These are phyloP conservation scores for Spisula subtruncata DNA, from an alignment of 2,888 invertebrate genomes.

Conservation along the genomic window DNA sequence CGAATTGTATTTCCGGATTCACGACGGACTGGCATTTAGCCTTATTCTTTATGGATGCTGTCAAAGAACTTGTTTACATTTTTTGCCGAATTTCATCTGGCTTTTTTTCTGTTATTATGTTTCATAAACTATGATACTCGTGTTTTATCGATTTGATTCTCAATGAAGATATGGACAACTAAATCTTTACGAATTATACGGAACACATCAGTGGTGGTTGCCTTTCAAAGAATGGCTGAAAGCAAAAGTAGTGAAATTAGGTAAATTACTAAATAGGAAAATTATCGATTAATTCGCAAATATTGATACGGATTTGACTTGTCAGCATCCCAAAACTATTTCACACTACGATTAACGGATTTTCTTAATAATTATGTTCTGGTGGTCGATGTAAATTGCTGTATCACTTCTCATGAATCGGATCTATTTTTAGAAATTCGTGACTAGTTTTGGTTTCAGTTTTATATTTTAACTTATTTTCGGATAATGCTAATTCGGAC, in stretches of 20 bases:
- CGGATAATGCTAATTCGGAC: not conserved
- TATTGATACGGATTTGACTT: not conserved
- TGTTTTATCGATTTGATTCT: not conserved
- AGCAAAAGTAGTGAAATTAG: not conserved
- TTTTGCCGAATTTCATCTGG: too few species aligned
- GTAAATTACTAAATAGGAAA: not conserved
- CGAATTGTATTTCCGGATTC: too few species aligned
- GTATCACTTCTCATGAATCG: not conserved
- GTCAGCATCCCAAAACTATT: too few species aligned
- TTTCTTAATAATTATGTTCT: not conserved
- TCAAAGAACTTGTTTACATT: too few species aligned
- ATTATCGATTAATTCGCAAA: not conserved
- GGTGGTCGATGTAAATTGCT: not conserved
- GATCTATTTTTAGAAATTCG: not conserved
- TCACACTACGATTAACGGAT: too few species aligned
- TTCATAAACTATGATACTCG: too few species aligned
- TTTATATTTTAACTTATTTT: not conserved
- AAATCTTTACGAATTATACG: not conserved
- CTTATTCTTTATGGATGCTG: too few species aligned
- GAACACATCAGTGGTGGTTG: not conserved
- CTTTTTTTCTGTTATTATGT: too few species aligned
- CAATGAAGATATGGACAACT: slow-evolving; percentile 8
- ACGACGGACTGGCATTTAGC: too few species aligned
- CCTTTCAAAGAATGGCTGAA: slow-evolving; percentile 16
- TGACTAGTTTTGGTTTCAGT: slow-evolving; percentile 1